Percentiles rank a stretch among this genome's conserved stretches.
Conservation (phyloP, 2,797 vertebrate species). For the Sylvia borin region DNA sequence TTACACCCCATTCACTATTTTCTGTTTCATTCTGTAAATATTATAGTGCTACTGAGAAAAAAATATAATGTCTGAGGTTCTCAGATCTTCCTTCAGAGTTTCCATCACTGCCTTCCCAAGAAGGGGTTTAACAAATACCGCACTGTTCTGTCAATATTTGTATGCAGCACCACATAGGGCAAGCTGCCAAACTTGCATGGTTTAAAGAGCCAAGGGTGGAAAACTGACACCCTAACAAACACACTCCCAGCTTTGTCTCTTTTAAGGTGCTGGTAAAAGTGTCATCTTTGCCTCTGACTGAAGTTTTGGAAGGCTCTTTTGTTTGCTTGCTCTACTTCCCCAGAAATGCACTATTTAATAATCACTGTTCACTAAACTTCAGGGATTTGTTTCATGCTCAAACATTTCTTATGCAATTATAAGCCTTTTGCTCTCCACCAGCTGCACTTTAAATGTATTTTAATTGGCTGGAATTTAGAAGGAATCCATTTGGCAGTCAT, state of each 20-base stretch:
- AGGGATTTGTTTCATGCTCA: slow-evolving; percentile 68
- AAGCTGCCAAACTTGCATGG: slow-evolving; percentile 74
- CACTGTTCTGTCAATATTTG: slow-evolving; percentile 85
- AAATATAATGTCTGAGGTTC: slow-evolving; percentile 67
- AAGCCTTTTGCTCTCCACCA: slow-evolving; percentile 68
- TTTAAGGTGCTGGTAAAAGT: slow-evolving; percentile 73
- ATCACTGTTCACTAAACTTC: slow-evolving; percentile 57
- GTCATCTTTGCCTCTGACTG: slow-evolving; percentile 70
- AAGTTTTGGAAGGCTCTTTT: slow-evolving; percentile 53
- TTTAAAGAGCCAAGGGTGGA: slow-evolving; percentile 75
- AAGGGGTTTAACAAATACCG: slow-evolving; percentile 78
- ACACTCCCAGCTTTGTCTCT: slow-evolving; percentile 69
- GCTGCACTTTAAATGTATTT: slow-evolving; percentile 82
- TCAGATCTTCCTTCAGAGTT: slow-evolving; percentile 78
- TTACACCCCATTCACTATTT: slow-evolving; percentile 70
- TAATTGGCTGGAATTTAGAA: slow-evolving; percentile 81
- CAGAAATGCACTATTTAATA: slow-evolving; percentile 59
- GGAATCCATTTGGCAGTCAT: slow-evolving; percentile 86
- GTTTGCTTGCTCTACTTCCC: slow-evolving; percentile 47
- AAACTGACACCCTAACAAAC: slow-evolving; percentile 78
- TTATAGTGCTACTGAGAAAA: slow-evolving; percentile 67
- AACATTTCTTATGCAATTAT: slow-evolving; percentile 60
- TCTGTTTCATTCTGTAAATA: slow-evolving; percentile 74
- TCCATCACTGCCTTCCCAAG: slow-evolving; percentile 77
- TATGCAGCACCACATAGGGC: slow-evolving; percentile 82